phyloP scores from a whole-genome alignment of 2,113 vertebrate genomes.

The Parus major region DNA sequence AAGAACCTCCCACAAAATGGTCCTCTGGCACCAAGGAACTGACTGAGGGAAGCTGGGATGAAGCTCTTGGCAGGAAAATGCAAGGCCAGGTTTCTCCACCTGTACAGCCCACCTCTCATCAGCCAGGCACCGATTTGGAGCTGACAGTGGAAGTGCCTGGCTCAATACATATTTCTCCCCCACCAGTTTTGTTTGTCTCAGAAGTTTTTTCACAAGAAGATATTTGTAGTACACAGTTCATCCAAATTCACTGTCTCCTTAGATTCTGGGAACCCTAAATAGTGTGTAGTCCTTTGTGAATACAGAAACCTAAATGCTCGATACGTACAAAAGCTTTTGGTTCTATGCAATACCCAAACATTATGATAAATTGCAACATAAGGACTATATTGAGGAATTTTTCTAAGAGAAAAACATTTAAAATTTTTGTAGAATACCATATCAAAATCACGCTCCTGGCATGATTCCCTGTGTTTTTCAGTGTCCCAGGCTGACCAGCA shows the following conservation, averaged over 20 bases:
- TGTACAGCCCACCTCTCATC: background rate
- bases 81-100: background rate
- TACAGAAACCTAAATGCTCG: background rate
- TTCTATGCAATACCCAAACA: background rate
- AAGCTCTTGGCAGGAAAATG: background rate
- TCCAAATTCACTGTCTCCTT: background rate
- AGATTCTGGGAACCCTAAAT: background rate
- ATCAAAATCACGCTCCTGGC: background rate
- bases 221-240: background rate
- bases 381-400: background rate
- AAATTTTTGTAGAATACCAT: background rate
- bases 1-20: background rate
- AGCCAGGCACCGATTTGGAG: background rate
- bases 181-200: rapidly evolving
- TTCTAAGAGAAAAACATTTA: background rate
- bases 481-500: background rate
- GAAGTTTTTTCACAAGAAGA: background rate
- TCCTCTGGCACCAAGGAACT: background rate
- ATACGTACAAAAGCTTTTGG: background rate
- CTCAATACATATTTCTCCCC: background rate
- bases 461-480: background rate
- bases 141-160: background rate
- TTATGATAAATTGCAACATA: background rate
- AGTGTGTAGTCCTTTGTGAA: background rate
- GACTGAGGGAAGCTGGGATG: background rate